Evolutionary conservation across 2,888 invertebrate species (phyloP).

Genomic region (Norana najaformis): DNA sequence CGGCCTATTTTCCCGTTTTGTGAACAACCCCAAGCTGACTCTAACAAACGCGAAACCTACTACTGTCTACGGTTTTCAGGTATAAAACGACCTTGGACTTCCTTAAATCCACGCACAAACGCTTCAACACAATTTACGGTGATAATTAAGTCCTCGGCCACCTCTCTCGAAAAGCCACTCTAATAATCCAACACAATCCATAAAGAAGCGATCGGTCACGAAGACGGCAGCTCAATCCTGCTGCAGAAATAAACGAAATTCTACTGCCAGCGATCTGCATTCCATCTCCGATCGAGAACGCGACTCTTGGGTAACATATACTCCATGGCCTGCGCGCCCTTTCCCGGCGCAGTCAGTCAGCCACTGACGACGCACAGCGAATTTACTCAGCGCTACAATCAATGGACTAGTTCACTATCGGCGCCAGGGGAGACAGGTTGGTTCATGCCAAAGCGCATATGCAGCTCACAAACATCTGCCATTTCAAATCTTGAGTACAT

Average conservation of each 20-base stretch:
- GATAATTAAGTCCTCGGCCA: not conserved
- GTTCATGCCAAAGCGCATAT: not conserved
- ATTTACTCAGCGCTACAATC: not conserved
- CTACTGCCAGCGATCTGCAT: constrained; percentile 13
- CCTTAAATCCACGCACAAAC: not conserved
- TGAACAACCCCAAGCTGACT: not conserved
- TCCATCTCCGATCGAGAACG: constrained; percentile 4
- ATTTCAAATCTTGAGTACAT: not conserved
- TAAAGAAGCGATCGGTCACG: not conserved
- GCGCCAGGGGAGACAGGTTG: not conserved
- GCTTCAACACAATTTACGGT: not conserved
- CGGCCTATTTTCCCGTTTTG: not conserved
- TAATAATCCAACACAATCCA: not conserved
- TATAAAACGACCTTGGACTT: not conserved
- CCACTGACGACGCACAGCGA: not conserved
- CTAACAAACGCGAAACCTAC: not conserved
- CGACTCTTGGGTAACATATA: not conserved
- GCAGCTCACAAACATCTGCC: not conserved
- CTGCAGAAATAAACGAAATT: constrained; percentile 5
- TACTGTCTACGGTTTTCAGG: not conserved
- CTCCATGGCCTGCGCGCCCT: constrained; percentile 2
- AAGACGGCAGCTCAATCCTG: not conserved
- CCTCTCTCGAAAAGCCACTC: not conserved
- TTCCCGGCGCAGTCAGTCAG: not conserved
- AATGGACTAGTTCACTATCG: not conserved